phyloP scores from a whole-genome alignment of 1,140 invertebrate species.

The Dendrolimus kikuchii region DNA sequence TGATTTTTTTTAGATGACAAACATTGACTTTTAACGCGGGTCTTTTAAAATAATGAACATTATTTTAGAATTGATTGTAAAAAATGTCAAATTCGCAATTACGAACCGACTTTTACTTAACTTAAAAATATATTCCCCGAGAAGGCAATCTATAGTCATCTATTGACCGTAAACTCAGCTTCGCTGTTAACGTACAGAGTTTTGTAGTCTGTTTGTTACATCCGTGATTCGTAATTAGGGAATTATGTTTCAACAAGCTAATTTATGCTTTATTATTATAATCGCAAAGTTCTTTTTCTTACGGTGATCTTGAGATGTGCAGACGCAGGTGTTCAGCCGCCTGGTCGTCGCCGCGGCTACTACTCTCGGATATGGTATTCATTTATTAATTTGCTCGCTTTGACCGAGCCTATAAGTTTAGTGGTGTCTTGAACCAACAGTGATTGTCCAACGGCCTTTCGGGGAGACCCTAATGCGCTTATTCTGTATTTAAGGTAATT shows the following conservation, averaged over 20 bases:
- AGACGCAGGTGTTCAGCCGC: constrained; percentile 62
- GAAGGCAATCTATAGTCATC: constrained; percentile 41
- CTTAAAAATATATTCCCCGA: constrained; percentile 39
- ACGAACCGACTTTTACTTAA: constrained; percentile 18
- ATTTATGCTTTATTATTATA: too few species aligned
- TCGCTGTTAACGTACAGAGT: constrained; percentile 62
- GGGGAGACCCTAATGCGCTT: too few species aligned
- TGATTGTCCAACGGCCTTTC: too few species aligned
- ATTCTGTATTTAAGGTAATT: too few species aligned
- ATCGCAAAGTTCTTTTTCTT: too few species aligned
- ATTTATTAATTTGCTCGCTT: constrained; percentile 66
- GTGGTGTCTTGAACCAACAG: neutral
- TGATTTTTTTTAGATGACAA: too few species aligned
- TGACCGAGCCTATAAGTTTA: constrained; percentile 46
- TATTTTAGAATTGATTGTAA: too few species aligned
- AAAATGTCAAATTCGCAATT: too few species aligned
- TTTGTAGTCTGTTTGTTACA: constrained; percentile 65
- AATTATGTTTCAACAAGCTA: constrained; percentile 7
- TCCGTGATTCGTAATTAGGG: constrained; percentile 65
- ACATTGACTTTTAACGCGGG: too few species aligned
- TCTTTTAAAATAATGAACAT: too few species aligned
- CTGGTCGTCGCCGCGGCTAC: constrained; percentile 61
- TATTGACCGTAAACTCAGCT: constrained; percentile 49
- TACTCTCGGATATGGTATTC: constrained; percentile 63
- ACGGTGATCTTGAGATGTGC: constrained; percentile 37